A percentile compares a stretch with the other conserved stretches of the same genome.
Evolutionary conservation across 2,888 invertebrate genomes (phyloP).

Genomic region (Rugalucina vietnamica): DNA sequence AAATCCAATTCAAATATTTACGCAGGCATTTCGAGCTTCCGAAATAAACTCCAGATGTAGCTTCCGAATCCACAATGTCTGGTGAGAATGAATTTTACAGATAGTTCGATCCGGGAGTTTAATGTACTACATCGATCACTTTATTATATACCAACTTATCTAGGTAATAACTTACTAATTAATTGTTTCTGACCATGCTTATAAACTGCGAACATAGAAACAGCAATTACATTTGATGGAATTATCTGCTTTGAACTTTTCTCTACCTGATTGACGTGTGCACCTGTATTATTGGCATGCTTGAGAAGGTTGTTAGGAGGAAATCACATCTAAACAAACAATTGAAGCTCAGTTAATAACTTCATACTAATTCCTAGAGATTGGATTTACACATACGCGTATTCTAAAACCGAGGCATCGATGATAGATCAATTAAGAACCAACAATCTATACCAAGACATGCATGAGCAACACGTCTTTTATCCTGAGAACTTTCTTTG

Average conservation of each 20-base stretch:
- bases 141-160: neutral
- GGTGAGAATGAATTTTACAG: neutral
- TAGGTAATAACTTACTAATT: constrained; percentile 5
- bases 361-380: too few relatives aligned
- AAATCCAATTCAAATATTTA: constrained; percentile 13
- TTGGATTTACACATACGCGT: too few relatives aligned
- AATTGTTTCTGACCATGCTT: constrained; percentile 7
- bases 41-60: neutral
- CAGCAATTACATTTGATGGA: neutral
- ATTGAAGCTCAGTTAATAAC: neutral
- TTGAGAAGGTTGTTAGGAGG: neutral
- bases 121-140: neutral
- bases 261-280: neutral
- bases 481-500: too few relatives aligned
- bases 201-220: neutral
- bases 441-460: too few relatives aligned
- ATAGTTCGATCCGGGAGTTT: too few relatives aligned
- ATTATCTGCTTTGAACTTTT: constrained; percentile 11
- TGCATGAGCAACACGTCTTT: too few relatives aligned
- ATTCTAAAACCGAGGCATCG: too few relatives aligned
- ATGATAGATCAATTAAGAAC: too few relatives aligned
- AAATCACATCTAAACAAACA: neutral
- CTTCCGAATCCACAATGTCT: neutral
- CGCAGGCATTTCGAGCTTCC: neutral
- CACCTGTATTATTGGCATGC: constrained; percentile 2